Percentiles rank a stretch among this genome's conserved stretches.
phyloP scores from a whole-genome alignment of 2,113 vertebrate species.

The Steatornis caripensis region DNA sequence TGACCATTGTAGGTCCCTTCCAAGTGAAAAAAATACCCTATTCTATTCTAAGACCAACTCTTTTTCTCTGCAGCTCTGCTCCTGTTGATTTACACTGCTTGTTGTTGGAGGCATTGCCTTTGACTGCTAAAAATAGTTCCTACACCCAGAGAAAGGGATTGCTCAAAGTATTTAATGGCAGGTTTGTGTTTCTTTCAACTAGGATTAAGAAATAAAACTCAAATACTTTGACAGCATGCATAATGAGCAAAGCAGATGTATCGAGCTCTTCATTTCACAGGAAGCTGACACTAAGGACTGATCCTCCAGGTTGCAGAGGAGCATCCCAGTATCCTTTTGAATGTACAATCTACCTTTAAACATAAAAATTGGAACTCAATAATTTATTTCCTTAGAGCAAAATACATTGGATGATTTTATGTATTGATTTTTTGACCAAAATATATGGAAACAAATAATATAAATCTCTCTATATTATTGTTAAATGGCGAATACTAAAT shows the following conservation, averaged over 20 bases:
- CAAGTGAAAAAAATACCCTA: background rate
- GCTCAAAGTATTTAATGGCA: background rate
- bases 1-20: background rate
- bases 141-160: background rate
- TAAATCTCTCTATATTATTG: background rate
- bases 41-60: background rate
- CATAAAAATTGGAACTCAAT: background rate
- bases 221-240: background rate
- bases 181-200: background rate
- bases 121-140: background rate
- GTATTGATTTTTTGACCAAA: background rate
- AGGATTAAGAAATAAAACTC: background rate
- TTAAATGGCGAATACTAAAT: background rate
- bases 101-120: background rate
- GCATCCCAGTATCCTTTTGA: background rate
- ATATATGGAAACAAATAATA: background rate
- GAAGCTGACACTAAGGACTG: background rate
- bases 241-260: background rate
- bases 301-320: background rate
- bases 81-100: background rate
- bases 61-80: background rate
- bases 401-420: background rate
- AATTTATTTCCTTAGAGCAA: background rate
- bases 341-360: background rate
- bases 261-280: background rate